Conservation (phyloP, 1,140 invertebrate species). For the Pogonomyrmex barbatus region DNA sequence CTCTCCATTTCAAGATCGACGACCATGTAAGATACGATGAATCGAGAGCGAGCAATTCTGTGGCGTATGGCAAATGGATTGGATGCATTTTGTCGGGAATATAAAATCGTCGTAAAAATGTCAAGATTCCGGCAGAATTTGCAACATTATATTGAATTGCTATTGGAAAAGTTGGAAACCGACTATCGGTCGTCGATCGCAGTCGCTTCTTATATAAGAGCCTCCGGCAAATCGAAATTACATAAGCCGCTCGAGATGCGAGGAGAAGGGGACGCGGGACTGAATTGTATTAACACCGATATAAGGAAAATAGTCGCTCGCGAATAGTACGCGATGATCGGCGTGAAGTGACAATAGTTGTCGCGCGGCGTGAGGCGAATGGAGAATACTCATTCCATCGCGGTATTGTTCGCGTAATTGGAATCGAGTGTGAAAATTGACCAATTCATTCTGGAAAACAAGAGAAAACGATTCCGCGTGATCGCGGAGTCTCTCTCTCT, state of each 20-base stretch:
- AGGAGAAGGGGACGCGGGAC: neutral
- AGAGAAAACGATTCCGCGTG: neutral
- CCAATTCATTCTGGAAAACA: neutral
- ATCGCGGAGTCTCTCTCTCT: neutral
- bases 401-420: neutral
- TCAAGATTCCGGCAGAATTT: neutral
- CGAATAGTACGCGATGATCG: slow-evolving; percentile 7
- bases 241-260: slow-evolving; percentile 26
- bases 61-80: neutral
- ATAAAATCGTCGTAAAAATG: neutral
- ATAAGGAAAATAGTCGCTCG: slow-evolving; percentile 44
- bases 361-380: neutral
- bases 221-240: slow-evolving; percentile 30
- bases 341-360: slow-evolving; percentile 15
- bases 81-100: neutral
- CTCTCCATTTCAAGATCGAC: slow-evolving; percentile 22
- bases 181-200: slow-evolving; percentile 56
- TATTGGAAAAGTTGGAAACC: slow-evolving; percentile 2
- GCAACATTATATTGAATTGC: neutral
- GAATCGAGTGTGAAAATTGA: neutral
- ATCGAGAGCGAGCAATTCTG: no score
- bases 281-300: slow-evolving; percentile 32
- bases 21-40: neutral
- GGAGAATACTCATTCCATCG: neutral
- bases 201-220: slow-evolving; percentile 46